Percentiles rank a stretch among this genome's conserved stretches.
These are phyloP conservation scores for Drosophila sucinea DNA, from an alignment of 1,140 invertebrate genomes.

Conservation along the genomic window DNA sequence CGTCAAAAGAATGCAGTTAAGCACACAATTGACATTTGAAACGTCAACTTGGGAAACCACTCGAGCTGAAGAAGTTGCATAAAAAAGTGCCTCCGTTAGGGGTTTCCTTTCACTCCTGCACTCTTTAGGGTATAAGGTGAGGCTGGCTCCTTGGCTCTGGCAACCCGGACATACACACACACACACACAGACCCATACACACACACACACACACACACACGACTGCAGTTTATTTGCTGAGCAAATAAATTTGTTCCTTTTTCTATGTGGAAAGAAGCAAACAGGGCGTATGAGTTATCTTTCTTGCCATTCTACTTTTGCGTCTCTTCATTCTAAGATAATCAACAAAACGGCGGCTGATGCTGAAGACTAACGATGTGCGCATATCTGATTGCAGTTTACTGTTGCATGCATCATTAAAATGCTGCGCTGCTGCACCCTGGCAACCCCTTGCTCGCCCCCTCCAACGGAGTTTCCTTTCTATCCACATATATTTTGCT, in stretches of 20 bases:
- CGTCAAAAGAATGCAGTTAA: conserved; percentile 82
- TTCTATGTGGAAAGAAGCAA: conserved; percentile 54
- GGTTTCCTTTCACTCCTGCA: conserved; percentile 50
- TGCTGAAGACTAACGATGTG: conserved; percentile 81
- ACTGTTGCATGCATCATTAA: conserved; percentile 81
- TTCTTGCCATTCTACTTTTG: conserved; percentile 56
- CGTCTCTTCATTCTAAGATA: conserved; percentile 74
- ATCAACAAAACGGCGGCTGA: conserved; percentile 80
- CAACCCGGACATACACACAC: conserved; percentile 23
- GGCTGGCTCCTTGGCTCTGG: conserved; percentile 29
- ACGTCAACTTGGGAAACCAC: conserved; percentile 80
- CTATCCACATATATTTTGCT: conserved; percentile 68
- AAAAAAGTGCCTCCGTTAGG: conserved; percentile 80
- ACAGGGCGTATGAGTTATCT: conserved; percentile 77
- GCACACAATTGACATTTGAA: conserved; percentile 83
- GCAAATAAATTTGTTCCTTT: conserved; percentile 77
- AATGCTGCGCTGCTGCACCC: conserved; percentile 62
- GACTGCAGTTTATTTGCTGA: conserved; percentile 74
- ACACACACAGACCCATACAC: conserved; percentile 15
- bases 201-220: conserved; percentile 24
- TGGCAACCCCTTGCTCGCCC: conserved; percentile 40
- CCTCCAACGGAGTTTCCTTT: conserved; percentile 75
- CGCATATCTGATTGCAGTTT: conserved; percentile 81
- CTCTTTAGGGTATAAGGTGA: conserved; percentile 39
- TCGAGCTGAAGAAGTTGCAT: conserved; percentile 81